A percentile compares a stretch with the other conserved stretches of the same genome.
Evolutionary conservation across 30 jellyfish, hydroid and myxozoan genomes (phyloP).

Genomic region (Pelagia noctiluca): DNA sequence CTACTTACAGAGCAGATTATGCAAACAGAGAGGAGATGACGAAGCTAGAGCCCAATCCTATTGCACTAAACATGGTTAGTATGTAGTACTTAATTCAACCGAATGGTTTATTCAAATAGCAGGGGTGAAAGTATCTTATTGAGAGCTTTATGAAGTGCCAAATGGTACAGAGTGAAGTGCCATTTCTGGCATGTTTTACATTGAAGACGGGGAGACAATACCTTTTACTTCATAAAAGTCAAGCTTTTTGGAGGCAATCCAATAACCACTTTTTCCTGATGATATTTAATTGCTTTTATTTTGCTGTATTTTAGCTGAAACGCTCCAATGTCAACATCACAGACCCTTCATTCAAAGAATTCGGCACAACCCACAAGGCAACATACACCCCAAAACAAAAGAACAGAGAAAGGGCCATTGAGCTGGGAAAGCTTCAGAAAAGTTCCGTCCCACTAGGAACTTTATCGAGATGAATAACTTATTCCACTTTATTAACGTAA

Average conservation of each 20-base stretch:
- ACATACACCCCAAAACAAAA: constrained; percentile 83
- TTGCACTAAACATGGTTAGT: constrained; percentile 50
- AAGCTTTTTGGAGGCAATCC: background rate
- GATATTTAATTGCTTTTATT: background rate
- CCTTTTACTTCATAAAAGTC: too few species aligned
- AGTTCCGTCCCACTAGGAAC: constrained; percentile 86
- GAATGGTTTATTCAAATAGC: too few species aligned
- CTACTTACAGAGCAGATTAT: constrained; percentile 62
- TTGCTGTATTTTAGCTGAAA: constrained; percentile 51
- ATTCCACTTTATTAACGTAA: background rate
- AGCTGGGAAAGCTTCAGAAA: constrained; percentile 63
- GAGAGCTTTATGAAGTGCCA: too few species aligned
- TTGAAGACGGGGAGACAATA: too few species aligned
- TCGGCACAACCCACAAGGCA: constrained; percentile 64
- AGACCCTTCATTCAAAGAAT: constrained; percentile 66
- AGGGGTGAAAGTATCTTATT: too few species aligned
- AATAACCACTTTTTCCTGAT: background rate
- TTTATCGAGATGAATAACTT: background rate
- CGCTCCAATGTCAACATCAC: constrained; percentile 64
- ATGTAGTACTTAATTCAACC: too few species aligned
- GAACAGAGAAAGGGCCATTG: constrained; percentile 30
- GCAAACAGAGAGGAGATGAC: constrained; percentile 9
- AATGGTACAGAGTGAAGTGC: too few species aligned
- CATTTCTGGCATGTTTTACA: too few species aligned
- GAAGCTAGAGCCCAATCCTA: constrained; percentile 48